These are phyloP conservation scores for Latrodectus hesperus DNA, from an alignment of 2,888 invertebrate genomes.

Conservation along the genomic window DNA sequence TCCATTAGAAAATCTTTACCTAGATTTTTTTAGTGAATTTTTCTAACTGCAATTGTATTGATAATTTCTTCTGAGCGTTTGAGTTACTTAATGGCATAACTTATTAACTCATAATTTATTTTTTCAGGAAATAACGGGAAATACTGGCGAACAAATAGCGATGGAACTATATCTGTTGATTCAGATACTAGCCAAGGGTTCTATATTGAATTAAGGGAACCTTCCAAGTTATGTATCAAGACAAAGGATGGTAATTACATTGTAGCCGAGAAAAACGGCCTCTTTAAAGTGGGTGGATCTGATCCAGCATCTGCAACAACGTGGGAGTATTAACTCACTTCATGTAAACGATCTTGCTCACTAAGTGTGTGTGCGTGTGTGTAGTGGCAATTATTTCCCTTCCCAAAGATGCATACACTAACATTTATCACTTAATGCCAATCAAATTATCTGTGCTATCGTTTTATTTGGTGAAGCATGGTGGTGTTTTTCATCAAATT, in stretches of 20 bases:
- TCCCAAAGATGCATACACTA: constrained; percentile 45
- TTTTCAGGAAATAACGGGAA: constrained; percentile 89
- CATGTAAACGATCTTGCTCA: constrained; percentile 51
- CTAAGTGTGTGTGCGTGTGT: constrained; percentile 46
- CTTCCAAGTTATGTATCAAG: constrained; percentile 93
- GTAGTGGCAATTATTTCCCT: constrained; percentile 55
- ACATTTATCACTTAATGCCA: constrained; percentile 10
- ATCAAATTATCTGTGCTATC: neutral
- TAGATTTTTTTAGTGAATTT: too few species aligned
- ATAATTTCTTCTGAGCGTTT: too few species aligned
- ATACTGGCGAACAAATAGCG: constrained; percentile 94
- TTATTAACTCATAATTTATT: neutral
- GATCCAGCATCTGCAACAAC: constrained; percentile 88
- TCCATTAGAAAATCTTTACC: too few species aligned
- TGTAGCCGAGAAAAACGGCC: constrained; percentile 92
- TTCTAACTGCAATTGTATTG: too few species aligned
- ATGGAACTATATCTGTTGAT: constrained; percentile 87
- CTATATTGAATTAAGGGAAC: constrained; percentile 93
- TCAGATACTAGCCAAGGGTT: constrained; percentile 88
- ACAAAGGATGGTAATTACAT: constrained; percentile 79
- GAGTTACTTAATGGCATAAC: too few species aligned
- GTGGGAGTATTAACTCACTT: constrained; percentile 89
- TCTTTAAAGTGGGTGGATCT: constrained; percentile 87
- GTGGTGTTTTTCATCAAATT: constrained; percentile 1
- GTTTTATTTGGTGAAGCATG: neutral